Percentiles rank a stretch among this genome's conserved stretches.
Evolutionary conservation across 2,888 invertebrate genomes (phyloP).

Genomic region (Cephonodes hylas): DNA sequence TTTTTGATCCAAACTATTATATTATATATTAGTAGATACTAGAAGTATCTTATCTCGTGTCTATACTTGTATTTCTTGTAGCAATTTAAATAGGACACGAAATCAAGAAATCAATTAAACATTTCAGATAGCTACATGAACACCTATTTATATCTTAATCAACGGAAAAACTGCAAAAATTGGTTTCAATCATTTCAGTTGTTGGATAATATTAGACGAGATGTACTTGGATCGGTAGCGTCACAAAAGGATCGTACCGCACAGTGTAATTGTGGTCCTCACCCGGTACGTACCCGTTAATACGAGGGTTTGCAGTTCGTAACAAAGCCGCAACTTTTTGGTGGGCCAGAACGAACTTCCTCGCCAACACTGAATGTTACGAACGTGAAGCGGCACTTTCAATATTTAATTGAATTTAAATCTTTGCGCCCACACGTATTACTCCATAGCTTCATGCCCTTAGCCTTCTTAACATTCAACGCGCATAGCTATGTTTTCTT

Average conservation of each 20-base stretch:
- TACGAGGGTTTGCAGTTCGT: conserved; percentile 22
- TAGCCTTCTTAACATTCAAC: background rate
- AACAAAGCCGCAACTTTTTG: conserved; percentile 40
- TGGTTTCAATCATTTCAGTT: no score
- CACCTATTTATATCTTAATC: no score
- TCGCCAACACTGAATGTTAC: conserved; percentile 26
- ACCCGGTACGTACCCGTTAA: conserved; percentile 16
- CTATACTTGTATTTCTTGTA: no score
- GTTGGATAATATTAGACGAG: background rate
- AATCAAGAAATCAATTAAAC: no score
- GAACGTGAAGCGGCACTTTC: conserved; percentile 25
- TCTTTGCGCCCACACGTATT: conserved; percentile 5
- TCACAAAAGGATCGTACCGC: conserved; percentile 15
- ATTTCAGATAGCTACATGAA: no score
- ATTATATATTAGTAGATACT: background rate
- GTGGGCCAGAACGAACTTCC: conserved; percentile 18
- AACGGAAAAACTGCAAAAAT: no score
- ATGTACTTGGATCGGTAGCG: background rate
- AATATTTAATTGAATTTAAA: conserved; percentile 20
- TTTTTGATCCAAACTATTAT: background rate
- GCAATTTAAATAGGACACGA: no score
- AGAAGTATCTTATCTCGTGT: no score
- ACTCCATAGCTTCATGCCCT: background rate
- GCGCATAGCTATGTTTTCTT: background rate
- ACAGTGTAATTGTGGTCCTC: conserved; percentile 36